Conservation (phyloP, 2,888 invertebrate genomes). For the Drosophila vallismaia region DNA sequence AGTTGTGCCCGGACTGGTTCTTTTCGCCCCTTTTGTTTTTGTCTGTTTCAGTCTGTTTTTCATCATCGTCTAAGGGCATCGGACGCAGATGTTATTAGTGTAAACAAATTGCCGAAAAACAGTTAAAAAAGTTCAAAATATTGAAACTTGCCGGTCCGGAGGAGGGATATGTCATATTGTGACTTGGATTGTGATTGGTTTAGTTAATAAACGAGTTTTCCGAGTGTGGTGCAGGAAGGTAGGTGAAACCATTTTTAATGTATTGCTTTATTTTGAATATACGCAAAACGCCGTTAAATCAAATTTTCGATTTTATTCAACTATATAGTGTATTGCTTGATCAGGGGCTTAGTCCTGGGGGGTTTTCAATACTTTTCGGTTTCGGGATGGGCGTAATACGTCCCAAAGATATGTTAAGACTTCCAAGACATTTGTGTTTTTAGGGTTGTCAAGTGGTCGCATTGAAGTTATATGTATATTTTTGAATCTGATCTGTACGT, state of each 20-base stretch:
- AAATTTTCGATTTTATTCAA: neutral
- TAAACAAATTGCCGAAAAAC: constrained; percentile 60
- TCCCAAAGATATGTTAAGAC: constrained; percentile 10
- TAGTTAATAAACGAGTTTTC: constrained; percentile 16
- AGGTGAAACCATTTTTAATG: neutral
- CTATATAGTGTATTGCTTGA: neutral
- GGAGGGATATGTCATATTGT: constrained; percentile 9
- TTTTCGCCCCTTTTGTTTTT: constrained; percentile 38
- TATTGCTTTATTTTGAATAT: constrained; percentile 1
- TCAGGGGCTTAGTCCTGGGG: neutral
- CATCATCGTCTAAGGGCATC: constrained; percentile 23
- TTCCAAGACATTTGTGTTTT: constrained; percentile 33
- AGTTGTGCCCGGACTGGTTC: constrained; percentile 35
- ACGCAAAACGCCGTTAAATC: neutral
- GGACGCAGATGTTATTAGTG: constrained; percentile 19
- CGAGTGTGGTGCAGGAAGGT: constrained; percentile 5
- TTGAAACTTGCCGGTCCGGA: neutral
- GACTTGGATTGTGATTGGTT: neutral
- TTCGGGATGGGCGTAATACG: constrained; percentile 6
- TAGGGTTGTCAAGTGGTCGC: constrained; percentile 65
- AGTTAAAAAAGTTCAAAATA: constrained; percentile 32
- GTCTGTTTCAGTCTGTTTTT: constrained; percentile 51
- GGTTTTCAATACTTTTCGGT: neutral
- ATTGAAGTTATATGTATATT: neutral
- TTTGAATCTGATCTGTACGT: neutral